Base-by-base conservation (phyloP, 1,140 invertebrate species). In the Olivierus martensii region DNA sequence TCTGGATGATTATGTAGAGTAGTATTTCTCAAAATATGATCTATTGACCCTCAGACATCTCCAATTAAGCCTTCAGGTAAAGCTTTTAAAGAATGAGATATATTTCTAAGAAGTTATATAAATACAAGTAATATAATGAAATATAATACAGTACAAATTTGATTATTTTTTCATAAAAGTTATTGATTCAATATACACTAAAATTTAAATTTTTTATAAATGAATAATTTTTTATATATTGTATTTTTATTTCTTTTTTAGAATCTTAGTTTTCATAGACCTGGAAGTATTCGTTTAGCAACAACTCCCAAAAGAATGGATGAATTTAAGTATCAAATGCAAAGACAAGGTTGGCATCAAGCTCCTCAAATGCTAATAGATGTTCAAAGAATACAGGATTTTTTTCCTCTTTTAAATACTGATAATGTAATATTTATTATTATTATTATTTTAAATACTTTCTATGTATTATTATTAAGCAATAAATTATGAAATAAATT, bases 311-410 rank as follows among this genome's bases (percentile, higher is more conserved):
- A 51, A 7, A 56, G 69, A 7, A 53, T 70, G 51, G 62, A 68
- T 43, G 68, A 70, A 52, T 59, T 69, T 39, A 59, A 58, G 37
- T 68, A 63, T 52, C 68, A 69, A 51, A 70, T 69, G 66, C 57
- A 59, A 21, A 54, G 68, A 17, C 61, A 66, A 35, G 60, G 63
- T 2, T 64, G 63, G 61, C 59, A 68, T n/a, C 52, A 63, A 17
- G 66, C 66, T 3, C 62, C 65, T 4, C 66, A 69, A 41, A 61
- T 59, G 9, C 51, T 72, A 0, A 57, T 72, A 18, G 56, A 56
- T 2, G 66, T 67, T 5, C 64, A 71, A 12, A 61, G 70, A 56
- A 63, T 72, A 12, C 42, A 60, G 12, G 46, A 65, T 39, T 22
- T 66, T 12, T 66, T 61, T 51, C 70, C 70, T 22, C 47, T 68